These are phyloP conservation scores for Dryocosmus kuriphilus DNA, from an alignment of 2,888 invertebrate species.

Conservation along the genomic window DNA sequence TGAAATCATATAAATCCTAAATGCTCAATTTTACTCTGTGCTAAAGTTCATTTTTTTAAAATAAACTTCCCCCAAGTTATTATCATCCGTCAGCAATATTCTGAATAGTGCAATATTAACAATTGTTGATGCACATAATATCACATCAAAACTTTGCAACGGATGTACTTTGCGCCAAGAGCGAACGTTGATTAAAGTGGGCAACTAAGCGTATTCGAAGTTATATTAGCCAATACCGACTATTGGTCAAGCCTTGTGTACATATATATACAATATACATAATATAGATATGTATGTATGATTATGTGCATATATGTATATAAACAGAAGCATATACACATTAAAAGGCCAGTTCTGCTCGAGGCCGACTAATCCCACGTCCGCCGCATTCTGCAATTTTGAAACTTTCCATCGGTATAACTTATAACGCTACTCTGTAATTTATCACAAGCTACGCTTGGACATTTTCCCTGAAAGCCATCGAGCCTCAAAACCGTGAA, in stretches of 20 bases:
- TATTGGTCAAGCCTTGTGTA: conserved; percentile 36
- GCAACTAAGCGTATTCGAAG: conserved; percentile 51
- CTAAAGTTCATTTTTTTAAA: too few species aligned
- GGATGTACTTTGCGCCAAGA: conserved; percentile 15
- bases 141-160: conserved; percentile 19
- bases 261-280: not conserved
- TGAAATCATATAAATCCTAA: too few species aligned
- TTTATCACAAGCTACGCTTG: conserved; percentile 61
- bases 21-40: too few species aligned
- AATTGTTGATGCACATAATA: conserved; percentile 30
- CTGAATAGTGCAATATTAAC: not conserved
- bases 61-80: too few species aligned
- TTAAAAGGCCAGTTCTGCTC: conserved; percentile 51
- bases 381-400: conserved; percentile 74
- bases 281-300: not conserved
- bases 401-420: conserved; percentile 72
- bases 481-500: conserved; percentile 40
- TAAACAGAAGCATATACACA: conserved; percentile 21
- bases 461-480: conserved; percentile 53
- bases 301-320: not conserved
- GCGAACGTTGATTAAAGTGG: conserved; percentile 50
- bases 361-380: conserved; percentile 72
- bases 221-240: conserved; percentile 50
- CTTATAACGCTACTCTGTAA: conserved; percentile 61
- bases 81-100: too few species aligned